Evolutionary conservation across 2,888 invertebrate species (phyloP).

Genomic region (Lasioglossum calceatum): DNA sequence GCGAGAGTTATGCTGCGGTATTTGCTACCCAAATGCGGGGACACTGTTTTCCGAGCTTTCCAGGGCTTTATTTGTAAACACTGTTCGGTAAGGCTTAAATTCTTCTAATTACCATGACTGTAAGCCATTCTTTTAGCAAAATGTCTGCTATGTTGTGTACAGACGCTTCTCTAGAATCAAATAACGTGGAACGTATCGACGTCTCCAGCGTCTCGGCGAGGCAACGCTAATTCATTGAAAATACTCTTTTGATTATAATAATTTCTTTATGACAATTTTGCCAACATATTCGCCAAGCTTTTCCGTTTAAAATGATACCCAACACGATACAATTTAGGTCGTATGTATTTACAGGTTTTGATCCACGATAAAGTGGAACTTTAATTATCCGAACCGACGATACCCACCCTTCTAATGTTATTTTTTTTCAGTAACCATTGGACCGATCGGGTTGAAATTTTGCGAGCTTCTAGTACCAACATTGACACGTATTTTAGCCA

Average conservation of each 20-base stretch:
- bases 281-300: not conserved
- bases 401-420: not conserved
- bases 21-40: not conserved
- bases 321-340: not conserved
- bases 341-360: not conserved
- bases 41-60: not conserved
- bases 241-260: not conserved
- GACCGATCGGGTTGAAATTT: not conserved
- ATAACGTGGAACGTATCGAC: not conserved
- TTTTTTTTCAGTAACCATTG: not conserved
- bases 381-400: not conserved
- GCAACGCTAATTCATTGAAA: not conserved
- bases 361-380: not conserved
- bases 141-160: too few species aligned
- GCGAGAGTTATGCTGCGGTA: not conserved
- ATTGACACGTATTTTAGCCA: not conserved
- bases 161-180: not conserved
- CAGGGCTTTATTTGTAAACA: not conserved
- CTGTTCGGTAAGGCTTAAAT: not conserved
- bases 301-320: not conserved
- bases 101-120: not conserved
- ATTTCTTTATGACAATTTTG: not conserved
- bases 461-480: rapidly evolving
- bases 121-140: not conserved
- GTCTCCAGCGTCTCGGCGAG: too few species aligned